Evolutionary conservation across 2,888 invertebrate species (phyloP).

Genomic region (Standfussiana lucernea): DNA sequence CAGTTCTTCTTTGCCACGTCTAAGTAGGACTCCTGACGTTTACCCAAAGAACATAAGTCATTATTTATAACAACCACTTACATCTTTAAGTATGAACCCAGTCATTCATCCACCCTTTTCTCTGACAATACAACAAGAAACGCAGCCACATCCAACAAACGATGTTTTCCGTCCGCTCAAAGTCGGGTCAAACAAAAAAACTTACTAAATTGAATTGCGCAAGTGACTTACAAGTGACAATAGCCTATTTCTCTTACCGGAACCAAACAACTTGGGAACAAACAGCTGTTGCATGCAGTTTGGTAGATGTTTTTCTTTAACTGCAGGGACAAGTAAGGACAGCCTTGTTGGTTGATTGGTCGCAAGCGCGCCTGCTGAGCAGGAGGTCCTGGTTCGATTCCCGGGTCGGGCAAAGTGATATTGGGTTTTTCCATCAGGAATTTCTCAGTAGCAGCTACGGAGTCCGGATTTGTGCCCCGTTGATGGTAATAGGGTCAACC

Average conservation of each 20-base stretch:
- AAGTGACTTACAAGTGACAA: conserved; percentile 56
- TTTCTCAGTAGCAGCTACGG: too few species aligned
- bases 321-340: too few species aligned
- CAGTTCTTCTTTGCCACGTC: neutral
- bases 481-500: too few species aligned
- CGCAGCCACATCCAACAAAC: conserved; percentile 27
- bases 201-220: conserved; percentile 47
- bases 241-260: conserved; percentile 49
- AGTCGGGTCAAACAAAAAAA: conserved; percentile 46
- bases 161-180: conserved; percentile 30
- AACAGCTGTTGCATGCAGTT: conserved; percentile 50
- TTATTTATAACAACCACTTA: neutral
- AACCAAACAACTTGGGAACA: conserved; percentile 23
- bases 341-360: too few species aligned
- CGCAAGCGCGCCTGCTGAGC: too few species aligned
- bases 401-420: too few species aligned
- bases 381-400: too few species aligned
- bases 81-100: neutral
- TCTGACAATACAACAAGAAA: conserved; percentile 19
- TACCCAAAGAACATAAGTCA: neutral
- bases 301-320: conserved; percentile 27
- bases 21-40: neutral
- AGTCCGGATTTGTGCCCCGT: too few species aligned
- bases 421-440: too few species aligned
- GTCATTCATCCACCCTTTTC: neutral